Conservation (phyloP, 2,797 vertebrate genomes). For the Enoplosus armatus region DNA sequence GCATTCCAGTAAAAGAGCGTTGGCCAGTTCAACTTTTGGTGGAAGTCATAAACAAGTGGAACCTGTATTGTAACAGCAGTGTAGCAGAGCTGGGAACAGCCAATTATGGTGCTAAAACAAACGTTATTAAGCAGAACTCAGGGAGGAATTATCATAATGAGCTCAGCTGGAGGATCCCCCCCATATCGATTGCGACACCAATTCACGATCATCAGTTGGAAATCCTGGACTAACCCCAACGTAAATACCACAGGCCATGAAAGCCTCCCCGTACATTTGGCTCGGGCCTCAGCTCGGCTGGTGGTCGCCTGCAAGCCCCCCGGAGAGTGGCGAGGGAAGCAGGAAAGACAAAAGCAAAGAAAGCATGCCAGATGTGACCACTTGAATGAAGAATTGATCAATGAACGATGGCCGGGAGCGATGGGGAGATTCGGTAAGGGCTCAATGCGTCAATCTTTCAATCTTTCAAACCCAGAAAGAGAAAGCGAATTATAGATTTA, state of each 20-base stretch:
- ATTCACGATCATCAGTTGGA: constrained; percentile 75
- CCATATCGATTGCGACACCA: constrained; percentile 77
- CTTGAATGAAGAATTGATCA: constrained; percentile 66
- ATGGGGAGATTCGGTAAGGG: constrained; percentile 52
- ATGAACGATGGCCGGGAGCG: constrained; percentile 52
- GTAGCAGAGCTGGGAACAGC: constrained; percentile 38
- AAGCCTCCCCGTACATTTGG: constrained; percentile 80
- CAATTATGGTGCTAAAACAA: constrained; percentile 58
- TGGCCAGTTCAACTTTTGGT: constrained; percentile 27
- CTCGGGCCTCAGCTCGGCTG: constrained; percentile 77
- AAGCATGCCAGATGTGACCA: constrained; percentile 74
- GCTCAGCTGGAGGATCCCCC: constrained; percentile 65
- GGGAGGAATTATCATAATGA: constrained; percentile 57
- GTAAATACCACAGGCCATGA: constrained; percentile 78
- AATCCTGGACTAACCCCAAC: constrained; percentile 80
- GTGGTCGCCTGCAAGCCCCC: constrained; percentile 76
- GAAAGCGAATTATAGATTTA: constrained; percentile 43
- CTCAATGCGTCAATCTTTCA: constrained; percentile 65
- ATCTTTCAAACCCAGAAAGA: constrained; percentile 41
- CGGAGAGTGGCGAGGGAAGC: constrained; percentile 48
- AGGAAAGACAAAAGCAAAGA: constrained; percentile 73
- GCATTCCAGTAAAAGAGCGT: constrained; percentile 50
- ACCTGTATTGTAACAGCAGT: not conserved
- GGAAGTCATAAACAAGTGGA: constrained; percentile 49
- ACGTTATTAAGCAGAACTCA: constrained; percentile 53